These are phyloP conservation scores for Pampusana beccarii DNA, from an alignment of 2,113 vertebrate genomes.

Conservation along the genomic window DNA sequence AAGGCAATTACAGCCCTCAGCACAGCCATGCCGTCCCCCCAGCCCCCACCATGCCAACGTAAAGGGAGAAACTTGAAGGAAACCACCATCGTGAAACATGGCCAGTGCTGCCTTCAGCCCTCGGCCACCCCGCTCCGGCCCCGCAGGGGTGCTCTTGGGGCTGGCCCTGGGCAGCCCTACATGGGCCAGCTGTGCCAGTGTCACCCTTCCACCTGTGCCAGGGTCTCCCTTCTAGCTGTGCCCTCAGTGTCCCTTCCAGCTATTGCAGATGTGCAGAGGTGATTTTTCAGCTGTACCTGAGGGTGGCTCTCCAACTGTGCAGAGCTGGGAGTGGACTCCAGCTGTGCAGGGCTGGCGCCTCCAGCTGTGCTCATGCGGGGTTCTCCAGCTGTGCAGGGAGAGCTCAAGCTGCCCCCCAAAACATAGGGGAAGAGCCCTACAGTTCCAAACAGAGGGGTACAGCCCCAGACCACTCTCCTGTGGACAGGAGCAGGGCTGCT, in stretches of 20 bases:
- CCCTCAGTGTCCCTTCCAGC: no score
- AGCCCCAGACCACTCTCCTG: background rate
- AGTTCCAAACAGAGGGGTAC: accelerated
- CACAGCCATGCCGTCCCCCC: background rate
- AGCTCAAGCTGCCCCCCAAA: background rate
- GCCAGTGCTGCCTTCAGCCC: background rate
- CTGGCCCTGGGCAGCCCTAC: background rate
- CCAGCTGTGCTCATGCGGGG: background rate
- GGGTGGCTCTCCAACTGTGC: background rate
- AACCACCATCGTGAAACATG: accelerated
- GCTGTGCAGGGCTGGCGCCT: background rate
- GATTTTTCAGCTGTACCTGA: background rate
- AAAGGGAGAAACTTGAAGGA: background rate
- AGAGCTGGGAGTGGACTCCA: background rate
- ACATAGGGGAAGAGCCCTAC: accelerated
- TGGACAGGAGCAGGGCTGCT: accelerated
- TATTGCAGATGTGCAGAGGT: no score
- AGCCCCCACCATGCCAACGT: background rate
- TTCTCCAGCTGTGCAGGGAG: background rate
- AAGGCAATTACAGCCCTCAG: slow-evolving; percentile 17
- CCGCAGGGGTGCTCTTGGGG: background rate
- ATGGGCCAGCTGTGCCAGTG: background rate
- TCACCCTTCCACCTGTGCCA: background rate
- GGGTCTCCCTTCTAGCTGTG: no score
- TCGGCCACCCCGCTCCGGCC: accelerated